Conservation (phyloP, 1,140 invertebrate genomes). For the Anthonomus grandis region DNA sequence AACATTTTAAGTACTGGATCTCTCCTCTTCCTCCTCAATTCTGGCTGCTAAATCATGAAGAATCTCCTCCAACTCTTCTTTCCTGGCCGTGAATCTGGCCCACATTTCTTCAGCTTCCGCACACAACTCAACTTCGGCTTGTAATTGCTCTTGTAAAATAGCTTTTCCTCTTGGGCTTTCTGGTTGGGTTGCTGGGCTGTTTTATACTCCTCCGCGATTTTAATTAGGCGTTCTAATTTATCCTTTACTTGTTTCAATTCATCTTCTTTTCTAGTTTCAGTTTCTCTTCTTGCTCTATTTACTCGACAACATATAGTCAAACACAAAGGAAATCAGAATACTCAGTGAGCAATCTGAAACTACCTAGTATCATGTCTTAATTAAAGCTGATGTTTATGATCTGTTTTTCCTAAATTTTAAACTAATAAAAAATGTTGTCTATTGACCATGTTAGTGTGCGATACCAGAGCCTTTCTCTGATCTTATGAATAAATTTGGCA, state of each 20-base stretch:
- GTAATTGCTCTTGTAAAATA: conserved; percentile 88
- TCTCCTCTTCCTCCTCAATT: conserved; percentile 96
- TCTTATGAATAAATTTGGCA: too few species aligned
- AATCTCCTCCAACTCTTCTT: conserved; percentile 95
- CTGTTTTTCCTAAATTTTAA: too few species aligned
- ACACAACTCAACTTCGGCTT: conserved; percentile 92
- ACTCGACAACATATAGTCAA: too few species aligned
- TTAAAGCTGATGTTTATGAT: too few species aligned
- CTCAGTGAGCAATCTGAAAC: too few species aligned
- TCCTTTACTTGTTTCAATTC: conserved; percentile 90
- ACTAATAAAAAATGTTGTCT: too few species aligned
- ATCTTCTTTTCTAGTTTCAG: conserved; percentile 94
- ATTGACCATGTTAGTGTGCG: too few species aligned
- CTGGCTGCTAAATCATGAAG: conserved; percentile 92
- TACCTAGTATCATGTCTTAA: too few species aligned
- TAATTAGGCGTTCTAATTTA: conserved; percentile 76
- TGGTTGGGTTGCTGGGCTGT: conserved; percentile 82
- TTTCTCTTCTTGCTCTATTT: conserved; percentile 98
- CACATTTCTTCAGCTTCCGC: conserved; percentile 95
- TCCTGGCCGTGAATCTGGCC: conserved; percentile 76
- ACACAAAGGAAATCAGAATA: too few species aligned
- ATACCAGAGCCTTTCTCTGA: too few species aligned
- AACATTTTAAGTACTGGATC: conserved; percentile 68
- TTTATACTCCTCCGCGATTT: conserved; percentile 78
- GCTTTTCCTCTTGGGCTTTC: conserved; percentile 89